Percentiles rank a stretch among this genome's conserved stretches.
Evolutionary conservation across 2,888 invertebrate genomes (phyloP).

Genomic region (Yponomeuta sedellus): DNA sequence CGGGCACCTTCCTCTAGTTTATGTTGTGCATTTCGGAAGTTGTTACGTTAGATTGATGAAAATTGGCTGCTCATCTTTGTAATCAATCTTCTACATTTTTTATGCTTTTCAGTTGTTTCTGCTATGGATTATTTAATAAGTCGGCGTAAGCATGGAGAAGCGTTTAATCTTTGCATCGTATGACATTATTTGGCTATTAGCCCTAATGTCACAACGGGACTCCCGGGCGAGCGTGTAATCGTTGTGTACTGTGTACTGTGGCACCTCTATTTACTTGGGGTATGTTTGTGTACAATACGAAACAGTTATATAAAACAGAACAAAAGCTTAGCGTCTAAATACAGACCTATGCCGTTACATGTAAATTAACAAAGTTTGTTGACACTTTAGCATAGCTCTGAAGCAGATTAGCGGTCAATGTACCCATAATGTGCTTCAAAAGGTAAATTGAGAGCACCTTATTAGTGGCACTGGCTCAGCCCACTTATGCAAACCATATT

Average conservation of each 20-base stretch:
- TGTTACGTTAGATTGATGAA: not conserved
- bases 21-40: conserved; percentile 5
- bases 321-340: not conserved
- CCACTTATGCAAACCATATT: conserved; percentile 18
- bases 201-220: too few relatives aligned
- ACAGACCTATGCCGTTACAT: conserved; percentile 3
- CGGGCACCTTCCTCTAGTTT: conserved; percentile 1
- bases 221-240: too few relatives aligned
- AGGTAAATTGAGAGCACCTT: conserved; percentile 30
- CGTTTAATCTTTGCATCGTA: too few relatives aligned
- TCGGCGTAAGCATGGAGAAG: too few relatives aligned
- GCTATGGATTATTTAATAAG: too few relatives aligned
- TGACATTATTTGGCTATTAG: too few relatives aligned
- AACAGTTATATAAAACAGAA: not conserved
- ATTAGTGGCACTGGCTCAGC: conserved; percentile 25
- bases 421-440: conserved; percentile 31
- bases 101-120: not conserved
- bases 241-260: too few relatives aligned
- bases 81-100: not conserved
- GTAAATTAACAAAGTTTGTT: conserved; percentile 7
- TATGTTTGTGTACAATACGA: not conserved
- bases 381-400: not conserved
- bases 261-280: not conserved
- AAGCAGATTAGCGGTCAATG: conserved; percentile 29
- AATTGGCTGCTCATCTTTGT: not conserved